A percentile compares a stretch with the other conserved stretches of the same genome.
Evolutionary conservation across 2,888 invertebrate genomes (phyloP).

Genomic region (Mamestra brassicae): DNA sequence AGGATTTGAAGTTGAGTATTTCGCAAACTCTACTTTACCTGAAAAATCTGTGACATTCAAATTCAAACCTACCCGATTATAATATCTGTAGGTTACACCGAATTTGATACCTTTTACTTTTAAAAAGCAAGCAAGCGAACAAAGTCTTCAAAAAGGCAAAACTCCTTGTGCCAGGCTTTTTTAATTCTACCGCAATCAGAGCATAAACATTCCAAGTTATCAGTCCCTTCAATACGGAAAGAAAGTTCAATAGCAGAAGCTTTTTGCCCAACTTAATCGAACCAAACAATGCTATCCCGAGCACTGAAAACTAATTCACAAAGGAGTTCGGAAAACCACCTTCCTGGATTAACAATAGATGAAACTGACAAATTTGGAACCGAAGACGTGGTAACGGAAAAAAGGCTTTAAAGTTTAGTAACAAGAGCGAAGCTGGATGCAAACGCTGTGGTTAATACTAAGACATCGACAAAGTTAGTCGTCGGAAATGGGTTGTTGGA

Average conservation of each 20-base stretch:
- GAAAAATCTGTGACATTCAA: no score
- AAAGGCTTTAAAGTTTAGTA: slow-evolving; percentile 16
- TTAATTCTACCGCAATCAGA: slow-evolving; percentile 35
- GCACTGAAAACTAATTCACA: slow-evolving; percentile 61
- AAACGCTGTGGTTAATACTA: slow-evolving; percentile 36
- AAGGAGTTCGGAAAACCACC: slow-evolving; percentile 62
- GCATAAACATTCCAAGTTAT: slow-evolving; percentile 46
- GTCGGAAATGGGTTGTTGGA: slow-evolving; percentile 6
- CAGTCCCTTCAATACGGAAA: slow-evolving; percentile 39
- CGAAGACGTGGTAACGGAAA: slow-evolving; percentile 7
- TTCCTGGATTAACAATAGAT: slow-evolving; percentile 60
- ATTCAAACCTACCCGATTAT: no score
- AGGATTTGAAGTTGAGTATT: no score
- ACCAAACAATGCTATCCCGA: slow-evolving; percentile 49
- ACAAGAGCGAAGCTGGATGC: slow-evolving; percentile 8
- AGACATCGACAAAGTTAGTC: slow-evolving; percentile 36
- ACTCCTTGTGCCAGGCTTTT: not conserved
- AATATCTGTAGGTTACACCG: no score
- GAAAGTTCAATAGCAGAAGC: slow-evolving; percentile 52
- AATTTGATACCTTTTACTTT: not conserved
- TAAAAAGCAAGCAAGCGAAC: slow-evolving; percentile 13
- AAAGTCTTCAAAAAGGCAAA: not conserved
- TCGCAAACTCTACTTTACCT: no score
- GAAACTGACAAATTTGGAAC: slow-evolving; percentile 35
- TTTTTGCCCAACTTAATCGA: slow-evolving; percentile 55